Base-by-base conservation (phyloP, 1,140 invertebrate genomes). In the Alviniconcha marisindica region DNA sequence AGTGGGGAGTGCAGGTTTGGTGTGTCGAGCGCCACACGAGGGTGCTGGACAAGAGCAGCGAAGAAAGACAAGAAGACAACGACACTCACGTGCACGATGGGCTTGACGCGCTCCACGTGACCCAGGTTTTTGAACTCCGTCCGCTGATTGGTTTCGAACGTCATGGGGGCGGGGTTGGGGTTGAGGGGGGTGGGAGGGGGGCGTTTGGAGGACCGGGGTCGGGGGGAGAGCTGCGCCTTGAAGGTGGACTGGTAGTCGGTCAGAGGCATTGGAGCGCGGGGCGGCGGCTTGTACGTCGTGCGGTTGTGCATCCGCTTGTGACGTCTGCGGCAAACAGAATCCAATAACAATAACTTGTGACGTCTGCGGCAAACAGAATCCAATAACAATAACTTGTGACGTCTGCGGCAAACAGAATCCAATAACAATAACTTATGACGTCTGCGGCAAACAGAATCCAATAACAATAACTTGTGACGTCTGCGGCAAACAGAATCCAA, bases 181-280 rank as follows among this genome's bases (percentile, higher is more conserved):
- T 89, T 84, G 14, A 83, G 77, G 0, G 86, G 83, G n/a, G 78
- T 82, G 21, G 74, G 85, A 28, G 87, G 85, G 0, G 90, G 90
- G n/a, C 89, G 54, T 63, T 91, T 91, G 80, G 87, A 90, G 48
- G 90, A 91, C 18, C 91, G 54, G 10, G 91, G 91, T 40, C 90
- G 87, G 71, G 87, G 85, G 44, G 88, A 42, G 38, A 76, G 21
- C 18, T 83, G 63, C 1, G 86, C 86, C 83, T 87, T 87, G 82
- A 87, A 88, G 31, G 85, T 89, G 15, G 78, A 56, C 33, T 77
- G 60, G 66, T 89, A 87, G 42, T 88, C 87, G 15, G 88, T 89
- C 54, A 86, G 84, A 33, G 81, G 85, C 51, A 86, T 48, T 2
- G 73, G 73, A 12, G 73, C 73, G 7, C 73, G n/a, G 5, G 73